phyloP scores from a whole-genome alignment of 2,113 vertebrate species.

The Melanerpes formicivorus region DNA sequence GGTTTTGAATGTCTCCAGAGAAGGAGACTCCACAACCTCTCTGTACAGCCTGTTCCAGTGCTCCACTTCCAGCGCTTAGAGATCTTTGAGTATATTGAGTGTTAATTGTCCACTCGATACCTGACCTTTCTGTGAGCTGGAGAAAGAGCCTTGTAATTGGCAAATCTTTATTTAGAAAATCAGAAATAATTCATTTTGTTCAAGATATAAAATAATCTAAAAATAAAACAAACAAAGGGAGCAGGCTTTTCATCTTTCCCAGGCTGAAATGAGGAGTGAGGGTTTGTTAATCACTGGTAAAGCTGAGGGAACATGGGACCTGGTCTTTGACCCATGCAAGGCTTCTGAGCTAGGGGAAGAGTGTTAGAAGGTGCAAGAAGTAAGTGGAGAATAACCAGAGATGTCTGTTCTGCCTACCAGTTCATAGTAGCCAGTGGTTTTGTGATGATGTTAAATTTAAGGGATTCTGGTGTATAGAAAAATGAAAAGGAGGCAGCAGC shows the following conservation, averaged over 20 bases:
- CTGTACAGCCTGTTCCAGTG: too few relatives aligned
- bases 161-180: not conserved
- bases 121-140: not conserved
- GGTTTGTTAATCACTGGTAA: not conserved
- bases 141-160: not conserved
- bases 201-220: not conserved
- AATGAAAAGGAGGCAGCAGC: not conserved
- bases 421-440: not conserved
- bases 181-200: not conserved
- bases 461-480: not conserved
- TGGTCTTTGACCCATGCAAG: not conserved
- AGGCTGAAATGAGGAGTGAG: not conserved
- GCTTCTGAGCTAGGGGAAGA: not conserved
- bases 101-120: not conserved
- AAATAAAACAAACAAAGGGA: too few relatives aligned
- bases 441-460: not conserved
- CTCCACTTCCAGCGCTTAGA: too few relatives aligned
- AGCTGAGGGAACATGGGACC: fast-evolving
- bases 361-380: not conserved
- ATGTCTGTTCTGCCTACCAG: fast-evolving
- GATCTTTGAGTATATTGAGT: not conserved
- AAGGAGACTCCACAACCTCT: too few relatives aligned
- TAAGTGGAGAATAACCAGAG: not conserved
- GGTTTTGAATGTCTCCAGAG: too few relatives aligned
- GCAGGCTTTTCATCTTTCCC: not conserved